Evolutionary conservation across 2,888 invertebrate species (phyloP), one percentile per base, ranked within the genome.

Genomic region (Gisinianus flammeolus): DNA sequence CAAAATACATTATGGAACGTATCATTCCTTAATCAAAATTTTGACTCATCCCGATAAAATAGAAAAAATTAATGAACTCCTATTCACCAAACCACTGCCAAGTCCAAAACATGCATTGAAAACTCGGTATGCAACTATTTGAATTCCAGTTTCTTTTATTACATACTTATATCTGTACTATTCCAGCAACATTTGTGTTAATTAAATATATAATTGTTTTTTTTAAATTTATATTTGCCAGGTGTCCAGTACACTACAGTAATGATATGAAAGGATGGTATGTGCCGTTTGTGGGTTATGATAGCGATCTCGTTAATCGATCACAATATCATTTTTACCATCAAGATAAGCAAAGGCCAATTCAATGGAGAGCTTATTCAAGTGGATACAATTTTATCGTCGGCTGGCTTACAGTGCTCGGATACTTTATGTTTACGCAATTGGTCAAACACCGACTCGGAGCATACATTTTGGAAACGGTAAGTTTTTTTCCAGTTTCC

Each of bases 1-100:
- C 1, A 66, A 66, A 4, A 85, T 94, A 54, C 93, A 98, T 88
- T 93, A 91, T 86, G 96, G 93, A 19, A 98, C 98, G 0, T 97
- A 95, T 92, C 92, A 94, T 86, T 96, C 97, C 0, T 91, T 93
- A 0, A 90, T 98, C 2, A 89, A 95, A 86, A 92, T 94, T 0
- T 85, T 97, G 73, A 90, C 91, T 0, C 88, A 93, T 86, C 85
- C 87, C 0, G 83, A 88, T 74, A 93, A 95, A 85, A 86, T 96
- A 76, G 87, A 88, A 4, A 87, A 87, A 0, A 86, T 96, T 12
- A 90, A 96, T 35, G 87, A 89, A 76, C 89, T 93, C 85, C 86
- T 96, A 31, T 94, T 89, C 84, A 90, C 92, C 0, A 89, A 90
- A 35, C 88, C 87, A n/a, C 85, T 93, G 83, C 93, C 93, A 0